Evolutionary conservation across 2,888 invertebrate species (phyloP).

Genomic region (Leptothorax acervorum): DNA sequence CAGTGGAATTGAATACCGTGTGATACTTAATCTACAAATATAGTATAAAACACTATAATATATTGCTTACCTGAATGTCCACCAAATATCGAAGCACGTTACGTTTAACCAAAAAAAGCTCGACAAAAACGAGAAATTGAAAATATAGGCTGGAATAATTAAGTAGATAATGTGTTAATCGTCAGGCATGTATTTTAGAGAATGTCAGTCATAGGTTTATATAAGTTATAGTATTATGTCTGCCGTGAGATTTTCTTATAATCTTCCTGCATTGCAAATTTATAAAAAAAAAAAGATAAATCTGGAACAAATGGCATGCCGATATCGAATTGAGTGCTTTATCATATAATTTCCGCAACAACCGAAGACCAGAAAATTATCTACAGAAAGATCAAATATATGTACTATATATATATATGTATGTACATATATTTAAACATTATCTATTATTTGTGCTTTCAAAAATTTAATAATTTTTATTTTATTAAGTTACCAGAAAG

Average conservation of each 20-base stretch:
- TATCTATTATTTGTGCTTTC: background rate
- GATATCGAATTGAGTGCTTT: background rate
- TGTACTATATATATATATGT: no score
- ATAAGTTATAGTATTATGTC: background rate
- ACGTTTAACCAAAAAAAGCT: conserved; percentile 95
- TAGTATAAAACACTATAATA: background rate
- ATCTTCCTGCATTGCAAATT: background rate
- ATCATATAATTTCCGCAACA: background rate
- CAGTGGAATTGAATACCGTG: background rate
- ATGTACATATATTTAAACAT: background rate
- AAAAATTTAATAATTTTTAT: background rate
- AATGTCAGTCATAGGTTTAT: background rate
- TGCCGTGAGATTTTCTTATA: background rate
- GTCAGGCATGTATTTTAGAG: background rate
- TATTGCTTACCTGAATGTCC: conserved; percentile 90
- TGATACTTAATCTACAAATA: background rate
- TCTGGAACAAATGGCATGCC: no score
- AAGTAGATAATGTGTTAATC: conserved; percentile 18
- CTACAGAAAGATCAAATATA: background rate
- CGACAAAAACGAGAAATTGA: conserved; percentile 92
- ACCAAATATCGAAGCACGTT: conserved; percentile 95
- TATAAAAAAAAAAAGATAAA: background rate
- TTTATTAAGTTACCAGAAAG: background rate
- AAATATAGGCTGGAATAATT: conserved; percentile 89
- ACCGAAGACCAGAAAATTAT: background rate